These are phyloP conservation scores for Anarhynchus alexandrinus DNA, from an alignment of 2,113 vertebrate species.

Conservation along the genomic window DNA sequence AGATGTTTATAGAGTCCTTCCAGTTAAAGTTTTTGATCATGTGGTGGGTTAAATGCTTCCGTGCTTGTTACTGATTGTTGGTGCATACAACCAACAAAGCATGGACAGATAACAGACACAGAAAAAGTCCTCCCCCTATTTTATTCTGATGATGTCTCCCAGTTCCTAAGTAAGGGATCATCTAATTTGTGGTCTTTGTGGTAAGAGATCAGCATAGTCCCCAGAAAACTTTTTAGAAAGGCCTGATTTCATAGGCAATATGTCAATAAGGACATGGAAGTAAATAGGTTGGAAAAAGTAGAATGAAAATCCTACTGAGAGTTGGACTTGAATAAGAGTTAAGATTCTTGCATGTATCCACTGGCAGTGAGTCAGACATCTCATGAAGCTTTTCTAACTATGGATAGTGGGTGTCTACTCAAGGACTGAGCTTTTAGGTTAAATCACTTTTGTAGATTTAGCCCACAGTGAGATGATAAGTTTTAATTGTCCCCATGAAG, in stretches of 20 bases:
- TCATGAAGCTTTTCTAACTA: neutral
- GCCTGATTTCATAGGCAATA: neutral
- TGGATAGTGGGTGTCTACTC: neutral
- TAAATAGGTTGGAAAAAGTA: neutral
- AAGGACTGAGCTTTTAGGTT: neutral
- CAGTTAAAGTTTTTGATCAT: neutral
- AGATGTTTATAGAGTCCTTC: neutral
- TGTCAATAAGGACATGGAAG: neutral
- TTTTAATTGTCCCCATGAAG: neutral
- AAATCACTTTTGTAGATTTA: neutral
- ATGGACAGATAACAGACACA: neutral
- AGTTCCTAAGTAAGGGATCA: neutral
- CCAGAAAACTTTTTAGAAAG: neutral
- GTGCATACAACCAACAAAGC: rapidly evolving
- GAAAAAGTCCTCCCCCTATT: neutral
- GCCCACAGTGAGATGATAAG: neutral
- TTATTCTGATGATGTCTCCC: neutral
- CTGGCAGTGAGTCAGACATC: neutral
- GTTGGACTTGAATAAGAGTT: neutral
- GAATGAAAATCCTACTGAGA: neutral
- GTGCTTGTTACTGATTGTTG: neutral
- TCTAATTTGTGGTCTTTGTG: neutral
- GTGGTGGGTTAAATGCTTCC: neutral
- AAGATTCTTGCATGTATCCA: neutral
- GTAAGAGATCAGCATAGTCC: neutral